A percentile compares a stretch with the other conserved stretches of the same genome.
phyloP scores from a whole-genome alignment of 2,113 vertebrate genomes.

The Cyprinus carpio region DNA sequence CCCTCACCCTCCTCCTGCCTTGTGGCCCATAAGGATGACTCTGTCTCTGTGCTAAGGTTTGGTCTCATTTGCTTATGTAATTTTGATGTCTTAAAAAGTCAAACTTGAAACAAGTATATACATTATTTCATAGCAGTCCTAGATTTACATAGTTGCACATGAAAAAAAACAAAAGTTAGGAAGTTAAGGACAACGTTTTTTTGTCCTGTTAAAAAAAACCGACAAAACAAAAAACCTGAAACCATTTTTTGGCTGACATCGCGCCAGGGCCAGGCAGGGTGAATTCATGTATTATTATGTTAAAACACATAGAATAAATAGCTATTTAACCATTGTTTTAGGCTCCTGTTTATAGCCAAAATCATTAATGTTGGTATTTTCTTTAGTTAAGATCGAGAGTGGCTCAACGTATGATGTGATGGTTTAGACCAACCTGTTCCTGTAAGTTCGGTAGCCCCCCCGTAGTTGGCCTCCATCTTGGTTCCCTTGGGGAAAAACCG shows the following conservation, averaged over 20 bases:
- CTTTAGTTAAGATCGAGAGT: too few relatives aligned
- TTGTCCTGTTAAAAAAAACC: not conserved
- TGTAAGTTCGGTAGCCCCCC: too few relatives aligned
- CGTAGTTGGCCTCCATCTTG: not conserved
- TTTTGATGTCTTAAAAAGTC: slow-evolving; percentile 34
- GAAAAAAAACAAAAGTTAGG: not conserved
- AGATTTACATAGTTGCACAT: not conserved
- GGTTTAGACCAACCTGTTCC: not conserved
- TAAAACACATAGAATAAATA: too few relatives aligned
- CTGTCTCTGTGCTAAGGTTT: slow-evolving; percentile 59
- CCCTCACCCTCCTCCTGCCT: slow-evolving; percentile 62
- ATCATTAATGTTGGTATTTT: not conserved
- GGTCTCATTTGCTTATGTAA: slow-evolving; percentile 36
- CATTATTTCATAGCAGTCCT: not conserved
- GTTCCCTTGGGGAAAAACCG: not conserved
- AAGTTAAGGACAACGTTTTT: too few relatives aligned
- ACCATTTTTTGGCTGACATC: too few relatives aligned
- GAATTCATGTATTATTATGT: too few relatives aligned
- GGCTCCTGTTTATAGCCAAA: not conserved
- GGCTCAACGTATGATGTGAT: not conserved
- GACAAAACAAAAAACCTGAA: too few relatives aligned
- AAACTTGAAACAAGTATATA: slow-evolving; percentile 8
- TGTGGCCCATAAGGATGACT: slow-evolving; percentile 56
- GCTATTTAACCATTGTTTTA: not conserved
- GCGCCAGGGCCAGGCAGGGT: not conserved